Evolutionary conservation across 53 echinoderm and acorn worm species (phyloP).

Genomic region (Apostichopus leukothele): DNA sequence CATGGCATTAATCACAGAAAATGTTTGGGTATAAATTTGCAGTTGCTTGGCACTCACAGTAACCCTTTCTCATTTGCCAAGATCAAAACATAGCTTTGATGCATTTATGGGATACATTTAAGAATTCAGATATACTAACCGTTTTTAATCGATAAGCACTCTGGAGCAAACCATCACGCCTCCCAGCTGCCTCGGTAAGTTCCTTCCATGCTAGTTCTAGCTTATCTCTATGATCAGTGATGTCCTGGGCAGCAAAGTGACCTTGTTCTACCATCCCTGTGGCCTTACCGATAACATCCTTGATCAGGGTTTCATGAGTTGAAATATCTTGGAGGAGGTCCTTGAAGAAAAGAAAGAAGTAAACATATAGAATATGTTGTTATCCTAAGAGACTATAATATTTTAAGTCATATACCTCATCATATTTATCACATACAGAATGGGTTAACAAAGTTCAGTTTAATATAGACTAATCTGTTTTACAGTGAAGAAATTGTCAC

Average conservation of each 20-base stretch:
- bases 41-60: no score
- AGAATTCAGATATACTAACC: not conserved
- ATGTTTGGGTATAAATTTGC: no score
- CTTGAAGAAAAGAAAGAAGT: conserved; percentile 15
- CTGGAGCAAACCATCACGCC: conserved; percentile 56
- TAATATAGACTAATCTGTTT: no score
- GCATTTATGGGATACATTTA: not conserved
- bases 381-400: no score
- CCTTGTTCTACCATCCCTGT: conserved; percentile 54
- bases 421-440: no score
- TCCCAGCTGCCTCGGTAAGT: conserved; percentile 62
- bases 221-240: conserved; percentile 52
- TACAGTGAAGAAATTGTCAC: no score
- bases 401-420: no score
- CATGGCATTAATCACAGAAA: no score
- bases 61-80: no score
- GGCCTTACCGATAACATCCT: conserved; percentile 57
- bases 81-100: no score
- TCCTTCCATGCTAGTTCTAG: conserved; percentile 60
- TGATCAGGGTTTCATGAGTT: conserved; percentile 74
- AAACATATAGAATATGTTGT: no score
- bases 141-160: conserved; percentile 12
- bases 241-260: conserved; percentile 77
- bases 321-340: conserved; percentile 76
- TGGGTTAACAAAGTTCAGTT: no score